phyloP scores from a whole-genome alignment of 2,113 vertebrate species.

The Sebastes schlegelii region DNA sequence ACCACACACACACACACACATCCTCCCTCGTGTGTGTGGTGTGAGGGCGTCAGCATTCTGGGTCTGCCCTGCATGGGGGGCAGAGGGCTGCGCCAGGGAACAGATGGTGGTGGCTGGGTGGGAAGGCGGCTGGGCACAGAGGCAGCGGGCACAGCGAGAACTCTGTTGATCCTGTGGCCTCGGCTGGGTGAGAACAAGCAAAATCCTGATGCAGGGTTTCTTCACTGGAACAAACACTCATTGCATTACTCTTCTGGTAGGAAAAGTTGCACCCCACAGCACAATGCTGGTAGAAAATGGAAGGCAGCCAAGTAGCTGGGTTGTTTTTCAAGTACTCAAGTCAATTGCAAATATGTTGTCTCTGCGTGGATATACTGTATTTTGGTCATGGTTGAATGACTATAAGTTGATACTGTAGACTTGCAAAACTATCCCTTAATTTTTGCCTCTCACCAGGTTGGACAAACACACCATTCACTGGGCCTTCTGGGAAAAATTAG shows the following conservation, averaged over 20 bases:
- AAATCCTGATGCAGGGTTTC: conserved; percentile 71
- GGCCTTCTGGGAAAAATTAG: neutral
- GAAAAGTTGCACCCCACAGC: conserved; percentile 62
- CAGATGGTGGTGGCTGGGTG: conserved; percentile 78
- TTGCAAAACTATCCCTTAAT: neutral
- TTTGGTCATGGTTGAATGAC: neutral
- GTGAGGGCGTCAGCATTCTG: conserved; percentile 75
- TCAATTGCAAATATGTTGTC: conserved; percentile 8
- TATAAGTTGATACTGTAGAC: neutral
- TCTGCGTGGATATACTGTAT: neutral
- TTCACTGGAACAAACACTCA: conserved; percentile 49
- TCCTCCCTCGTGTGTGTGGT: conserved; percentile 51
- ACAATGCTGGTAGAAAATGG: conserved; percentile 40
- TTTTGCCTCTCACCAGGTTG: neutral
- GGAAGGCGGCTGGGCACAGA: conserved; percentile 59
- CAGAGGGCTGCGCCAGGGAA: conserved; percentile 71
- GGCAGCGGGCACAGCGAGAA: conserved; percentile 54
- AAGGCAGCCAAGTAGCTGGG: conserved; percentile 22
- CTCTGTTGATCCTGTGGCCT: conserved; percentile 60
- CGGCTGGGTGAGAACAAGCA: conserved; percentile 60
- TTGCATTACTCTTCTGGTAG: conserved; percentile 28
- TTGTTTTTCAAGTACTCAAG: neutral
- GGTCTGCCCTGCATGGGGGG: conserved; percentile 55
- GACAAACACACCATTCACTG: neutral
- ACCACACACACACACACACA: conserved; percentile 3